A percentile compares a stretch with the other conserved stretches of the same genome.
These are phyloP conservation scores for Calypte anna DNA, from an alignment of 2,113 vertebrate genomes.

Conservation along the genomic window DNA sequence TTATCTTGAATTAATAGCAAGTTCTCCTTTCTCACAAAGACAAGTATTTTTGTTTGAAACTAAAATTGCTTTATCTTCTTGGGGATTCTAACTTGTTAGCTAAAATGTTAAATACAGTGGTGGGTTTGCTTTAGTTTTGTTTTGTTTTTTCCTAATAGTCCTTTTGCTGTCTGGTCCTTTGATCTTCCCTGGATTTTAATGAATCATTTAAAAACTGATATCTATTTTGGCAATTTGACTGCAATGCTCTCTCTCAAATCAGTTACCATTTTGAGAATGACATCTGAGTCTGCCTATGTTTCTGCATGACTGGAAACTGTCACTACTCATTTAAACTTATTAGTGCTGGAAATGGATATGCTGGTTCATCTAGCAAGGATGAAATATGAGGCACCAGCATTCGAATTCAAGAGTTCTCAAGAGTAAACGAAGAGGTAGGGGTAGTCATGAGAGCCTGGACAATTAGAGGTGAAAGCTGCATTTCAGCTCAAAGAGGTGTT, in stretches of 20 bases:
- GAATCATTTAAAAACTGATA: neutral
- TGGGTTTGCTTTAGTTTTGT: too few relatives aligned
- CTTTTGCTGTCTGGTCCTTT: neutral
- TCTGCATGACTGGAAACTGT: slow-evolving; percentile 60
- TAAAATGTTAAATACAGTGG: neutral
- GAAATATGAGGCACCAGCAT: neutral
- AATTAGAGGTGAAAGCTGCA: neutral
- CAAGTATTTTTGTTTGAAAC: neutral
- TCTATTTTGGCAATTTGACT: neutral
- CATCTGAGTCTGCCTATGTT: slow-evolving; percentile 58
- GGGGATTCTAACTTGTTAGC: neutral
- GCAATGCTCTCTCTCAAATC: neutral
- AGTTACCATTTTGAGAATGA: slow-evolving; percentile 32
- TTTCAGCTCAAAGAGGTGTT: neutral
- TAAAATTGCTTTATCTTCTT: neutral
- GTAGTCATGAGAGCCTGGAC: neutral
- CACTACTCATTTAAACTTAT: slow-evolving; percentile 47
- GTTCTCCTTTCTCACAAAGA: neutral
- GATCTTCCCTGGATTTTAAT: neutral
- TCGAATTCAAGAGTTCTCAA: neutral
- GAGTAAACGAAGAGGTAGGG: neutral
- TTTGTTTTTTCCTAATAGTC: neutral
- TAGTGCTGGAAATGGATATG: slow-evolving; percentile 51
- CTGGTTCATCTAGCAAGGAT: slow-evolving; percentile 4
- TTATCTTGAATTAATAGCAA: slow-evolving; percentile 38